Evolutionary conservation across 2,113 vertebrate genomes (phyloP), one percentile per base, ranked within the genome.

Genomic region (Paraplagusia blochii): DNA sequence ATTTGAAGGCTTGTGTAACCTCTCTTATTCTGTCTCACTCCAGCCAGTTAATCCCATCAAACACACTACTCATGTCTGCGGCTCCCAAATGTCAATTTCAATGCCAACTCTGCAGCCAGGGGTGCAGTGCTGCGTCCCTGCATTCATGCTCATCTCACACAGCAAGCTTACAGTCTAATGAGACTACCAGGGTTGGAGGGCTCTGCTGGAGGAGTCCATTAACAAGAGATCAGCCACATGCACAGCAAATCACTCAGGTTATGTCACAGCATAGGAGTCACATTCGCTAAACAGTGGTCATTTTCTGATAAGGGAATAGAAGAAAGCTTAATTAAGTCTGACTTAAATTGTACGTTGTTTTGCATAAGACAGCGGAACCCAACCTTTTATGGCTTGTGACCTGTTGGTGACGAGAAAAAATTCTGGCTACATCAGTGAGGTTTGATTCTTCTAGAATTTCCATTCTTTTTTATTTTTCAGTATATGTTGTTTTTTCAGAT

Each of bases 41-140:
- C 69, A 76, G 79, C 74, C 74, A 66, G 82, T 80, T 88, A 85
- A 85, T 90, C 85, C 80, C 83, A 84, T 88, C 72, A 85, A 85
- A 88, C 72, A 73, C 84, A 76, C 72, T 56, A 62, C 77, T 81
- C 75, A 76, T 73, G 83, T 88, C 70, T 66, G 67, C 53, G 77
- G 64, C 66, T 74, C 72, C 77, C 72, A 81, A 71, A 80, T 80
- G 76, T 72, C 80, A 85, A 51, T 80, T 63, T 68, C 74, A 61
- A 54, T 72, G 82, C 83, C 85, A 84, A 60, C 50, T 67, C 72
- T 75, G 66, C 75, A 76, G 69, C 81, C 74, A 79, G 72, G 58
- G 75, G 61, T 69, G 71, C 48, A 49, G 55, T 72, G 66, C 74
- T 66, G 62, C 69, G 76, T 69, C 68, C 72, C 79, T 73, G 69